Base-by-base conservation (phyloP, 2,888 invertebrate genomes). In the Conomelus anceps region DNA sequence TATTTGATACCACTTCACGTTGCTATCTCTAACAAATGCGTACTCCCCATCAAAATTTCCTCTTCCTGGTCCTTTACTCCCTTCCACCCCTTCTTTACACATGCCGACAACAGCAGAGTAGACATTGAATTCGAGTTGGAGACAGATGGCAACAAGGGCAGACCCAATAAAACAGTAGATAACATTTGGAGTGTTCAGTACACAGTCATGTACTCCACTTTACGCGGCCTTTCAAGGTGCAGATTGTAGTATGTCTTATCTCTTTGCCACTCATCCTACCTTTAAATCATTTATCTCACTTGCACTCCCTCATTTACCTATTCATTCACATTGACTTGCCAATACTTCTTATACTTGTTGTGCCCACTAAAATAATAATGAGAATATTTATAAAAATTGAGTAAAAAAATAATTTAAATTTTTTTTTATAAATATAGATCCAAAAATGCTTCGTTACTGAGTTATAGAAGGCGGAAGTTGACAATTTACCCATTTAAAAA, bases 111-210 rank as follows among this genome's bases (percentile, higher is more conserved):
- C 63, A 63, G n/a, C 7, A 63, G n/a, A 63, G n/a, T 63, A 20
- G 63, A 63, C 63, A 63, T 63, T n/a, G 63, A n/a, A 63, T 63
- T 20, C n/a, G 13, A n/a, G n/a, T n/a, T 3, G 63, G 63, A 63
- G 63, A 63, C 63, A 63, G 63, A 63, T 63, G 63, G 63, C 0
- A 63, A 63, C 63, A 63, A 63, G 63, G 63, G 7, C 63, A 63
- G n/a, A 63, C 63, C 63, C 29, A 86, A 86, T 86, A 22, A 29
- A 86, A 86, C 26, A 86, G 26, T 26, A 86, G 86, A 86, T 86
- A 86, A 86, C 86, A 86, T 26, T 86, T 86, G 13, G 86, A 86
- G 86, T 86, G 86, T 24, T 86, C 22, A 24, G 86, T 86, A 86
- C 86, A 86, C 86, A 84, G 22, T 84, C 84, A 63, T n/a, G 63